These are phyloP conservation scores for Syngnathus acus DNA, from an alignment of 2,797 vertebrate species.

Conservation along the genomic window DNA sequence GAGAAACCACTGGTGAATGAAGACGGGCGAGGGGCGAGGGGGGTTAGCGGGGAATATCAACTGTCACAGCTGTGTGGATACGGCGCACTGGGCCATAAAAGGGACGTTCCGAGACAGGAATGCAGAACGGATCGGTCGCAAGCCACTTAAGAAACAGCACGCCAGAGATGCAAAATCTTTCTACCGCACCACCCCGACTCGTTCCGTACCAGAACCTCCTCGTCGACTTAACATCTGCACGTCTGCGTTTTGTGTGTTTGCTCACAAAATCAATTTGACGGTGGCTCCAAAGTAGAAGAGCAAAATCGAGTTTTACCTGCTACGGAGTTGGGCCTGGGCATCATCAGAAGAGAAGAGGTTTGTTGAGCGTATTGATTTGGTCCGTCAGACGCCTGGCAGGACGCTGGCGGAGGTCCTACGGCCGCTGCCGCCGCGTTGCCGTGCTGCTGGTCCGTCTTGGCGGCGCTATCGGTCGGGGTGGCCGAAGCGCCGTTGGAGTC, in stretches of 20 bases:
- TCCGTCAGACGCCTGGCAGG: constrained; percentile 70
- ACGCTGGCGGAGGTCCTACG: constrained; percentile 43
- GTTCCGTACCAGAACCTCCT: not conserved
- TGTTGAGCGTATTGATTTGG: constrained; percentile 75
- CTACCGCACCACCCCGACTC: not conserved
- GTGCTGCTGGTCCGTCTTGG: constrained; percentile 61
- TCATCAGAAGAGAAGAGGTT: constrained; percentile 80
- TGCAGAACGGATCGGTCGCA: constrained; percentile 65
- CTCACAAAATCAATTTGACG: constrained; percentile 23
- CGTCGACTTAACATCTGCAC: constrained; percentile 10
- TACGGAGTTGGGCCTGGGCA: constrained; percentile 97
- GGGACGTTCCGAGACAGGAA: constrained; percentile 59
- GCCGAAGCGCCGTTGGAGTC: constrained; percentile 64
- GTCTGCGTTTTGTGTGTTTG: constrained; percentile 9
- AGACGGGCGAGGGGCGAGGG: constrained; percentile 13
- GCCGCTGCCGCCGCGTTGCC: constrained; percentile 36
- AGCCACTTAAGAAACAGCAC: constrained; percentile 11
- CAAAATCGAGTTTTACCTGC: constrained; percentile 76
- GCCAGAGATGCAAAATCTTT: constrained; percentile 58
- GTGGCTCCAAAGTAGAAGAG: no score
- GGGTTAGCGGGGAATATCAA: constrained; percentile 37
- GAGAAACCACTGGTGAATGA: constrained; percentile 24
- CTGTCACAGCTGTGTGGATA: constrained; percentile 67
- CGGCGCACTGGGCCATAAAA: constrained; percentile 48
- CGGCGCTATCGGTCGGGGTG: constrained; percentile 48